Conservation (phyloP, 2,113 vertebrate genomes). For the Stictonetta naevosa region DNA sequence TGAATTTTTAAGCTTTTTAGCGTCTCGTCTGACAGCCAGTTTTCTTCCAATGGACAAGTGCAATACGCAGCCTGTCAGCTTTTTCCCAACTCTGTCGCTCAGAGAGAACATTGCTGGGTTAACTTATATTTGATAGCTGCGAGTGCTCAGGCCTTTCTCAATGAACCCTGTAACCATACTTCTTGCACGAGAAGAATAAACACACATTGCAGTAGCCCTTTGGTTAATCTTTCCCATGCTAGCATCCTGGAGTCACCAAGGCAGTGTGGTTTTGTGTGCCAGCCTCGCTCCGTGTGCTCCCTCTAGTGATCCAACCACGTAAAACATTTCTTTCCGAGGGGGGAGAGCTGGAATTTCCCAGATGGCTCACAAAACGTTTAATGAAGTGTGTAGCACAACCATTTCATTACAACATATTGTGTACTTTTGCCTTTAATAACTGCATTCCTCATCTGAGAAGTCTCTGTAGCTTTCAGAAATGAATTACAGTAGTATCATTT, state of each 20-base stretch:
- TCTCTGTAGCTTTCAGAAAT: slow-evolving; percentile 82
- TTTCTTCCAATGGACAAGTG: slow-evolving; percentile 10
- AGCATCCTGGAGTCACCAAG: neutral
- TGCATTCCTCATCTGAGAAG: slow-evolving; percentile 78
- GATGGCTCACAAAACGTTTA: slow-evolving; percentile 80
- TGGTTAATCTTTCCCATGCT: neutral
- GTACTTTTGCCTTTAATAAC: slow-evolving; percentile 84
- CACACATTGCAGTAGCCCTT: neutral
- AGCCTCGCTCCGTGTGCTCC: slow-evolving; percentile 6
- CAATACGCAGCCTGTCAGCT: neutral
- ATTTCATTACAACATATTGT: slow-evolving; percentile 86
- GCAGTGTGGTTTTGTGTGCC: neutral
- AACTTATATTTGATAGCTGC: neutral
- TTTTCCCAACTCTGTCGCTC: neutral
- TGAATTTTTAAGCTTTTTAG: slow-evolving; percentile 49
- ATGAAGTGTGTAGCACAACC: slow-evolving; percentile 82
- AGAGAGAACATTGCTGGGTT: neutral
- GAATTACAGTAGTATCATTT: slow-evolving; percentile 83
- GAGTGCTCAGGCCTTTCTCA: neutral
- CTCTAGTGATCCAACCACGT: slow-evolving; percentile 39
- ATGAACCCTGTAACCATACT: neutral
- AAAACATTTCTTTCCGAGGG: slow-evolving; percentile 40
- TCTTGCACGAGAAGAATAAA: neutral
- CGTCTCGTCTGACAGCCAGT: slow-evolving; percentile 17
- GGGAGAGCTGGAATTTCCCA: slow-evolving; percentile 78